Evolutionary conservation across 53 echinoderm and acorn worm genomes (phyloP), one percentile per base, ranked within the genome.

Genomic region (Hippasteria phrygiana): DNA sequence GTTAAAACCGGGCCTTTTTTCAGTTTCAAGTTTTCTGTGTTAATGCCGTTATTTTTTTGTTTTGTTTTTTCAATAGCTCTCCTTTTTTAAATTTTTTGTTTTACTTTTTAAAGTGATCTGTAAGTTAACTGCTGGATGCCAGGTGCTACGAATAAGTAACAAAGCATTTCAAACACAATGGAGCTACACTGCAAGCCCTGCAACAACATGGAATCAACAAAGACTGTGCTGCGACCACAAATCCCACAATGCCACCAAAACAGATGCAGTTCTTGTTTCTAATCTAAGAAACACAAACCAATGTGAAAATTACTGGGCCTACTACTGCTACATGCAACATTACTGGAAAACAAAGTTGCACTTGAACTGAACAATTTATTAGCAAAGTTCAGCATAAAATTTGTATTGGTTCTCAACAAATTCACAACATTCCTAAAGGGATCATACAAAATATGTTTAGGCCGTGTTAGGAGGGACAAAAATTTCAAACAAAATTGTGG

Each of bases 341-440:
- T 46, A 12, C 46, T 46, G 46, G 46, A 46, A 46, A 8, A 12
- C 46, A 46, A 46, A 8, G 46, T 8, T 46, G 51, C 14, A 51
- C 20, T 51, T 51, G 51, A 51, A 20, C 20, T 51, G 14, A 20
- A 8, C 14, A 51, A 51, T 14, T 51, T 51, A 63, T 24, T 11
- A 14, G 35, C 12, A 35, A 67, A 67, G 32, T 67, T 67, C 50
- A 20, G 14, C n/a, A n/a, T n/a, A n/a, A n/a, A n/a, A n/a, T 45
- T 14, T 34, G 12, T 50, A 41, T 22, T 62, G 59, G 79, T 29
- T 27, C n/a, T n/a, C 16, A 36, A 77, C 79, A 79, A 79, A 79
- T 79, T 79, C 62, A 79, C 62, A 36, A 55, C 78, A 79, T 79
- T 56, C 41, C 26, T 56, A 41, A 20, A 79, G 79, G 79, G 79